phyloP scores from a whole-genome alignment of 2,797 vertebrate genomes.

The Onychomys torridus region DNA sequence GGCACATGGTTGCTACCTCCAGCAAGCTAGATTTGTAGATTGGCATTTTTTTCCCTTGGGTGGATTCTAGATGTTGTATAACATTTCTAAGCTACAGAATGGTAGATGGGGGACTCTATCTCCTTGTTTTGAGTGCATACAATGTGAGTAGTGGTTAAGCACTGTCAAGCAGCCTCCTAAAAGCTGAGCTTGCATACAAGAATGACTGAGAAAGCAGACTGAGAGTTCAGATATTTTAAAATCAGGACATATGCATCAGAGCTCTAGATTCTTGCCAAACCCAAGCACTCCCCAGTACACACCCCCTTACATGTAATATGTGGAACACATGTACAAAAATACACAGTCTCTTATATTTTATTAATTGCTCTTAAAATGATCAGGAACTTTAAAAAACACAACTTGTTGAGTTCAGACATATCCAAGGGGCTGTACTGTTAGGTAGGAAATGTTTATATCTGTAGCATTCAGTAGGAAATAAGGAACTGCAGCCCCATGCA shows the following conservation, averaged over 20 bases:
- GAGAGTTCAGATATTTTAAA: background rate
- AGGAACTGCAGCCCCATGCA: background rate
- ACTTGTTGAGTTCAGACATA: background rate
- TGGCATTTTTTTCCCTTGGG: slow-evolving; percentile 64
- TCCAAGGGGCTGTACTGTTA: background rate
- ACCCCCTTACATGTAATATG: background rate
- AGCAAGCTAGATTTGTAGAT: slow-evolving; percentile 53
- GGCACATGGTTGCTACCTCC: slow-evolving; percentile 57
- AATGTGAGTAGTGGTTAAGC: slow-evolving; percentile 57
- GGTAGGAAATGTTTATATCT: background rate
- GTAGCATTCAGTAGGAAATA: background rate
- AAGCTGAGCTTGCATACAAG: slow-evolving; percentile 52
- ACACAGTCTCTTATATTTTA: background rate
- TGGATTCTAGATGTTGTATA: slow-evolving; percentile 75
- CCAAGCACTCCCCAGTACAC: background rate
- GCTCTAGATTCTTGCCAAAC: background rate
- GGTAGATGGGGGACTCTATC: slow-evolving; percentile 73
- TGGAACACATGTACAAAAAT: background rate
- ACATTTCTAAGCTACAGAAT: slow-evolving; percentile 73
- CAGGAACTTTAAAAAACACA: background rate
- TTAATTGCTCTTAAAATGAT: background rate
- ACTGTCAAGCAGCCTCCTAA: slow-evolving; percentile 69
- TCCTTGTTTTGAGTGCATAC: slow-evolving; percentile 66
- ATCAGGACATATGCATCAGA: background rate
- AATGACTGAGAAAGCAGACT: background rate